Base-by-base conservation (phyloP, 30 jellyfish, hydroid and myxozoan species). In the Chrysaora quinquecirrha region DNA sequence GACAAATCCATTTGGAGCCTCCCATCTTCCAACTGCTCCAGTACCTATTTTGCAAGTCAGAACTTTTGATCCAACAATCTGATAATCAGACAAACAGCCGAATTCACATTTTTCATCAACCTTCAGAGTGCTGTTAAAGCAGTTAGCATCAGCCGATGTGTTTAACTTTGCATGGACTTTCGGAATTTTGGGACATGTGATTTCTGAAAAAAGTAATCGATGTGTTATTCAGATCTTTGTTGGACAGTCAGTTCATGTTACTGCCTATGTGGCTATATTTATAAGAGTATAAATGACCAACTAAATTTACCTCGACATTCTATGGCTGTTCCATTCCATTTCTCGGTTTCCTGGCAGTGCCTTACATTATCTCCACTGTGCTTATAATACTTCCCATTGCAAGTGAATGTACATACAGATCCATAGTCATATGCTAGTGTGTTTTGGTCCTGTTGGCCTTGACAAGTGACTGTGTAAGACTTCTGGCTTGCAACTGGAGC, bases 61-160 rank as follows among this genome's bases (percentile, higher is more conserved):
- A 24, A 84, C 95, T 52, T 46, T 48, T 28, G 71, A 60, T 6
- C 90, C 90, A 11, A 23, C 34, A n/a, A 73, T 35, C 14, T 82
- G 67, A 33, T 49, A 84, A 0, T 75, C 65, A 1, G 49, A 27
- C 34, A 74, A 50, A 38, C 95, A 84, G 19, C 23, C 23, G 82
- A 84, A 84, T 38, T 54, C 82, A 56, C 95, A 84, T 24, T 71
- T 61, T n/a, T 84, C 85, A 30, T 65, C 86, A 73, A 75, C 95
- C 35, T 84, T 72, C 28, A 84, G 72, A 33, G 34, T 31, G 20
- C 46, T 75, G 30, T 70, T 38, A 22, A 84, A 74, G 34, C 95
- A 84, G 52, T 84, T 47, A 24, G 19, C 7, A 18, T 34, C 38
- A n/a, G 95, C 75, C 28, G 22, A 54, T 19, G 73, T 76, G 14